Evolutionary conservation across 2,113 vertebrate genomes (phyloP).

Genomic region (Connochaetes taurinus): DNA sequence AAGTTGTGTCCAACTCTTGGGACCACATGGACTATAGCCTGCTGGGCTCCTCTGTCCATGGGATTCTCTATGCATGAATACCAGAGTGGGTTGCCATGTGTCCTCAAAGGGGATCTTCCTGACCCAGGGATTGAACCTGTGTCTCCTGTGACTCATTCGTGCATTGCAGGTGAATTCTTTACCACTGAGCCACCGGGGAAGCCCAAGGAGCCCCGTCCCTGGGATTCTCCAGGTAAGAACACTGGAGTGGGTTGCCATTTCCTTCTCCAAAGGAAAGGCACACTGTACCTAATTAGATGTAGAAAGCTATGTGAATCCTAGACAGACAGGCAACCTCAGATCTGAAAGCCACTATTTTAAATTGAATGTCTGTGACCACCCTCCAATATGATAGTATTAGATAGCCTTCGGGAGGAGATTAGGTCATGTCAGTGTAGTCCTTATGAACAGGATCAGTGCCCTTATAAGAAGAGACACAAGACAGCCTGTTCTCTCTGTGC

Average conservation of each 20-base stretch:
- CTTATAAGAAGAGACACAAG: neutral
- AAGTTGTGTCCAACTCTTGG: neutral
- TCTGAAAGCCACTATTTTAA: neutral
- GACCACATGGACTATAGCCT: neutral
- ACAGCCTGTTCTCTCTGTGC: neutral
- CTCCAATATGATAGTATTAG: neutral
- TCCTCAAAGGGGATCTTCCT: neutral
- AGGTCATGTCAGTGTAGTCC: neutral
- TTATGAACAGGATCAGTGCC: neutral
- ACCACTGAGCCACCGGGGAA: neutral
- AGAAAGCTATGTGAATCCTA: neutral
- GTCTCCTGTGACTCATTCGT: neutral
- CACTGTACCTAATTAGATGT: neutral
- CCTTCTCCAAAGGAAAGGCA: neutral
- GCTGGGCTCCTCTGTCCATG: neutral
- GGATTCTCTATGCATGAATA: neutral
- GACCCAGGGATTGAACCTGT: neutral
- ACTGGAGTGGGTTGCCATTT: no score
- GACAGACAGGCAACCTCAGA: neutral
- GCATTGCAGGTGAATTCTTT: neutral
- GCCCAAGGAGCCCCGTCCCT: no score
- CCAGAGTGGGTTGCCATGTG: neutral
- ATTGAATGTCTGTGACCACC: neutral
- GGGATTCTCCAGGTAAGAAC: no score
- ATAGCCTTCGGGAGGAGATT: neutral